Conservation (phyloP, 2,888 invertebrate genomes). For the Epinotia demarniana region DNA sequence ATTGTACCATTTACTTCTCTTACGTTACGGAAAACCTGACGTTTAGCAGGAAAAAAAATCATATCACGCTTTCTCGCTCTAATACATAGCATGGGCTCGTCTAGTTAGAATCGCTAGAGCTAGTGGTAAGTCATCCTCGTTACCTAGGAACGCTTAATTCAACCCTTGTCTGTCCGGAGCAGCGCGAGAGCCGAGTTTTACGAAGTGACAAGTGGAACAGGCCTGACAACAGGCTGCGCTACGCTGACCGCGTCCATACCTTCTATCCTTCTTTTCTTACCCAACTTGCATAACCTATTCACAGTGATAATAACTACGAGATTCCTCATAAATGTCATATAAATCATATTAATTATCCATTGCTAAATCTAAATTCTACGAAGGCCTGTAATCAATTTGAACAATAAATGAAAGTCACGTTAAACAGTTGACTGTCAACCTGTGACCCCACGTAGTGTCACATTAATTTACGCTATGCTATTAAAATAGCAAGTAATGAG, state of each 20-base stretch:
- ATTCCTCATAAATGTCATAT: too few relatives aligned
- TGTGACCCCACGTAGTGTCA: constrained; percentile 1
- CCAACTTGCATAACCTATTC: background rate
- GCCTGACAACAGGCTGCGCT: background rate
- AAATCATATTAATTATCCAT: background rate
- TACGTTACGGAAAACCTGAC: too few relatives aligned
- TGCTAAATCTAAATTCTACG: background rate
- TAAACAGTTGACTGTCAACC: background rate
- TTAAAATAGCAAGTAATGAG: constrained; percentile 9
- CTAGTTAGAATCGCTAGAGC: too few relatives aligned
- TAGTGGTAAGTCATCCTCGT: too few relatives aligned
- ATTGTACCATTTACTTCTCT: too few relatives aligned
- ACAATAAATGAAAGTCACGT: constrained; percentile 1
- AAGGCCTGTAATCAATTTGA: background rate
- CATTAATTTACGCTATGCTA: constrained; percentile 1
- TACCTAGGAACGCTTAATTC: too few relatives aligned
- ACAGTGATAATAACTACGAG: too few relatives aligned
- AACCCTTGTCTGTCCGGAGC: background rate
- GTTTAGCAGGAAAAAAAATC: too few relatives aligned
- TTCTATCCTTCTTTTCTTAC: background rate
- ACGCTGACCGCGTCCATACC: background rate
- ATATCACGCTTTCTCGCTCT: too few relatives aligned
- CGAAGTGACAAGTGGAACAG: background rate
- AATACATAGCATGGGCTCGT: too few relatives aligned
- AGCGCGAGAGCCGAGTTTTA: background rate